Percentiles rank a stretch among this genome's conserved stretches.
Evolutionary conservation across 2,797 vertebrate species (phyloP).

Genomic region (Lithobates sylvaticus): DNA sequence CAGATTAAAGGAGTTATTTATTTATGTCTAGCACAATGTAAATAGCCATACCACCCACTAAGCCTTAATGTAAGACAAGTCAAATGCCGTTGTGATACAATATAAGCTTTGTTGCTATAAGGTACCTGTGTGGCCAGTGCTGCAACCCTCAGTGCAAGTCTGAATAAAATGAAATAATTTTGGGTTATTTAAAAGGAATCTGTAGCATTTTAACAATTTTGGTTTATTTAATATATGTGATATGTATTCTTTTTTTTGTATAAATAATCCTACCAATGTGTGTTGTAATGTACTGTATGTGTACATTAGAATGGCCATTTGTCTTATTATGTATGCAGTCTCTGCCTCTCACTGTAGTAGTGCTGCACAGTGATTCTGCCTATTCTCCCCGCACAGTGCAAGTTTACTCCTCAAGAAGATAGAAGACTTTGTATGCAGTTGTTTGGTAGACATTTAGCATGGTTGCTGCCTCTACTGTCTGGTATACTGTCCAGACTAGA

Average conservation of each 20-base stretch:
- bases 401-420: no score
- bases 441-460: no score
- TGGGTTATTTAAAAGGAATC: neutral
- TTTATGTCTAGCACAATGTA: conserved; percentile 37
- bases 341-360: no score
- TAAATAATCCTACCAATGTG: no score
- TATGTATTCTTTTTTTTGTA: neutral
- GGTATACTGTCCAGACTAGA: no score
- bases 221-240: neutral
- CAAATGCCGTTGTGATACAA: neutral
- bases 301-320: neutral
- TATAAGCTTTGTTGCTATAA: neutral
- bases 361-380: no score
- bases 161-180: neutral
- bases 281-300: neutral
- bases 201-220: neutral
- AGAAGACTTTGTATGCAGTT: no score
- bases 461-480: no score
- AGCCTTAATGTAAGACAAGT: neutral
- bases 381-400: no score
- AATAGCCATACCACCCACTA: conserved; percentile 28
- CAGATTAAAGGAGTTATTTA: conserved; percentile 22
- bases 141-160: neutral
- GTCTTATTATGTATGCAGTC: neutral
- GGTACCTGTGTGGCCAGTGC: neutral